Conservation (phyloP, 2,797 vertebrate species). For the Premnoplex brunnescens region DNA sequence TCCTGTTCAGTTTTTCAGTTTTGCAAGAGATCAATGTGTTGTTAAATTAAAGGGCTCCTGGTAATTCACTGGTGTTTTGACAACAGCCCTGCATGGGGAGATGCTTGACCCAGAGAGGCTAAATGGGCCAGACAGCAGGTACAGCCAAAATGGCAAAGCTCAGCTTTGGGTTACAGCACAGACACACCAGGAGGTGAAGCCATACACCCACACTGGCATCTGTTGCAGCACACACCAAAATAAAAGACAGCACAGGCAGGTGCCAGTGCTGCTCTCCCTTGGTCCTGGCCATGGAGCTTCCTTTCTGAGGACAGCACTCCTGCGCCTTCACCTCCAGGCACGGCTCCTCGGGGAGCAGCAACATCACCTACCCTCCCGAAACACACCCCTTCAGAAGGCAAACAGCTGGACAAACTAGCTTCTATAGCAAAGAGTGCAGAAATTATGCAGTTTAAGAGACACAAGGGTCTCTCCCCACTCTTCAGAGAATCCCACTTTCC, state of each 20-base stretch:
- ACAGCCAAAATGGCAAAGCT: background rate
- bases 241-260: background rate
- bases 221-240: background rate
- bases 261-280: background rate
- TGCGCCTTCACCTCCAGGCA: background rate
- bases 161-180: background rate
- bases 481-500: background rate
- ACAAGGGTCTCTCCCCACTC: background rate
- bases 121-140: background rate
- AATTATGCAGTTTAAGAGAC: background rate
- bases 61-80: background rate
- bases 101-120: background rate
- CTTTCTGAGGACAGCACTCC: background rate
- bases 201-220: background rate
- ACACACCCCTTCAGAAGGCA: background rate
- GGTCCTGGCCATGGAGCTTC: background rate
- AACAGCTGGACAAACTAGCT: background rate
- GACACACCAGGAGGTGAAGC: background rate
- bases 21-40: background rate
- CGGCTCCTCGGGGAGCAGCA: fast-evolving
- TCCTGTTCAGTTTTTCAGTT: background rate
- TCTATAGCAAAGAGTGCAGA: background rate
- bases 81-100: background rate
- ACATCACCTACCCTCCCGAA: background rate
- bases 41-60: background rate